These are phyloP conservation scores for Nudaria mundana DNA, from an alignment of 2,888 invertebrate genomes.

Conservation along the genomic window DNA sequence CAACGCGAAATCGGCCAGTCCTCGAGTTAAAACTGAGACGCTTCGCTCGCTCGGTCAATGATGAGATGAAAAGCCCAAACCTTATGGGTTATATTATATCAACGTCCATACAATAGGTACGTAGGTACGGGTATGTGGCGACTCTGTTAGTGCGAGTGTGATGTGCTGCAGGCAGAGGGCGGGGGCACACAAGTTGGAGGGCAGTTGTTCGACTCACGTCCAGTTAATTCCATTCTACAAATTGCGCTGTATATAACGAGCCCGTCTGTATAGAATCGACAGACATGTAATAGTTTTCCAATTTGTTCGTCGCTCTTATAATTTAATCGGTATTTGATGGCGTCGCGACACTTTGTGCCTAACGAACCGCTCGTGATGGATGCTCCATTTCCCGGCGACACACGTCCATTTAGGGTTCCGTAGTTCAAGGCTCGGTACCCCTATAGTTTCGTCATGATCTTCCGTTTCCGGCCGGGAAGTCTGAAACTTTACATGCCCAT, in stretches of 20 bases:
- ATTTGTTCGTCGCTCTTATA: slow-evolving; percentile 33
- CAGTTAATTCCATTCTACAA: slow-evolving; percentile 36
- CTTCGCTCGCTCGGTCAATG: too few relatives aligned
- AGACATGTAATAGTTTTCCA: slow-evolving; percentile 38
- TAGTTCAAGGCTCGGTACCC: background rate
- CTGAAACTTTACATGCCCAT: too few relatives aligned
- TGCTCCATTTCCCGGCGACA: slow-evolving; percentile 23
- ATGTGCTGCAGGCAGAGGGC: background rate
- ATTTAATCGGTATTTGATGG: slow-evolving; percentile 39
- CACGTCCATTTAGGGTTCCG: background rate
- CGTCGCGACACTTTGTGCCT: slow-evolving; percentile 28
- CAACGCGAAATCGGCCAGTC: too few relatives aligned
- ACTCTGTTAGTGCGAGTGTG: background rate
- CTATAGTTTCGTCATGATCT: background rate
- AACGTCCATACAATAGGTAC: too few relatives aligned
- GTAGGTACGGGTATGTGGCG: background rate
- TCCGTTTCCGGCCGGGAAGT: background rate
- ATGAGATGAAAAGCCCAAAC: slow-evolving; percentile 35
- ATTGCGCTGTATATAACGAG: slow-evolving; percentile 37
- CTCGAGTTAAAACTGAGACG: too few relatives aligned
- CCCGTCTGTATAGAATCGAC: slow-evolving; percentile 18
- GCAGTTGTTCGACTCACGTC: slow-evolving; percentile 21
- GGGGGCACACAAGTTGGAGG: slow-evolving; percentile 24
- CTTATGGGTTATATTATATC: slow-evolving; percentile 3
- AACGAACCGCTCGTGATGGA: slow-evolving; percentile 33